Conservation (phyloP, 2,888 invertebrate species). For the Ennomos quercinarius region DNA sequence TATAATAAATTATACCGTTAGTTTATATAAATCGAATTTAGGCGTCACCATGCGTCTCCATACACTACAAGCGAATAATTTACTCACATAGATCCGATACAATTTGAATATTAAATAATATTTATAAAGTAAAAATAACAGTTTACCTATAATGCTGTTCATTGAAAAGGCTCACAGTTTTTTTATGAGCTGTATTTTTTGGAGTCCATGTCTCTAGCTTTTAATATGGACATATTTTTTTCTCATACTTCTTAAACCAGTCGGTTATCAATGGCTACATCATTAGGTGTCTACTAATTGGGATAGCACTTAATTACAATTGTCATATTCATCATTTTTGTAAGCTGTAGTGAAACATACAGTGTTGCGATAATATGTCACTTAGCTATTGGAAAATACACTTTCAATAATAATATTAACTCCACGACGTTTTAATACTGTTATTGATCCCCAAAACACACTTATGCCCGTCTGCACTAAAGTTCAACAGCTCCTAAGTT, state of each 20-base stretch:
- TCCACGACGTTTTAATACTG: no score
- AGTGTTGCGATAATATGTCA: constrained; percentile 14
- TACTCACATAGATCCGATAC: constrained; percentile 78
- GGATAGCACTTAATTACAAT: constrained; percentile 13
- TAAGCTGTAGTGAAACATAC: constrained; percentile 10
- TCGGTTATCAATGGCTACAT: background rate
- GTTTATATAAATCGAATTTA: constrained; percentile 46
- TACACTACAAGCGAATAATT: constrained; percentile 79
- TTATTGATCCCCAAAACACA: no score
- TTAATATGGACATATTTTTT: background rate
- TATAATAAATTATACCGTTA: constrained; percentile 57
- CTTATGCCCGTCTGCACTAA: no score
- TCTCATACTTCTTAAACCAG: no score
- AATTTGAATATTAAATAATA: constrained; percentile 62
- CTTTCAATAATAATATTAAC: no score
- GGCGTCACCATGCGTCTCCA: constrained; percentile 78
- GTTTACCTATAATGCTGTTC: background rate
- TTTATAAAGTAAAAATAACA: constrained; percentile 39
- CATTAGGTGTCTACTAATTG: background rate
- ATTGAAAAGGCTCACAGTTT: no score
- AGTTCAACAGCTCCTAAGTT: no score
- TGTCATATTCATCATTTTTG: constrained; percentile 2
- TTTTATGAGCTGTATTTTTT: background rate
- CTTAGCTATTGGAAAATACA: background rate
- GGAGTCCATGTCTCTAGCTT: background rate